Conservation (phyloP, 2,113 vertebrate genomes). For the Petrocephalus zakoni region DNA sequence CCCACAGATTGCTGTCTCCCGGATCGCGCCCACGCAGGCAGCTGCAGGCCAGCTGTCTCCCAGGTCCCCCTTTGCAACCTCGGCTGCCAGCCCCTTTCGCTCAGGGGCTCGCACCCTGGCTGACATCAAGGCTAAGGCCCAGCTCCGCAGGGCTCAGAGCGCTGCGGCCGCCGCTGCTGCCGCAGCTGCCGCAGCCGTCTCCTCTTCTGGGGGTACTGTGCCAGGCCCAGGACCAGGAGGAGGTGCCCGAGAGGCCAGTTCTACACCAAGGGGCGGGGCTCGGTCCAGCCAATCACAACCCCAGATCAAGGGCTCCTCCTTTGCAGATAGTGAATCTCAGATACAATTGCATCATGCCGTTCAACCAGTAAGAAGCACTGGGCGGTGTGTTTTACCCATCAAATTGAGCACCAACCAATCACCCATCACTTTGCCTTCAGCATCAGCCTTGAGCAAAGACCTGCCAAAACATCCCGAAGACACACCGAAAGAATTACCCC, state of each 20-base stretch:
- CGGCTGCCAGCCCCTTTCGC: conserved; percentile 72
- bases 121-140: conserved; percentile 95
- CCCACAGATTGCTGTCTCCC: conserved; percentile 78
- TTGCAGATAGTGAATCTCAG: conserved; percentile 51
- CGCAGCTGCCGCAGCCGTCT: conserved; percentile 49
- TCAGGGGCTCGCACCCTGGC: conserved; percentile 89
- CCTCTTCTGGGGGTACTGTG: conserved; percentile 58
- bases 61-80: conserved; percentile 66
- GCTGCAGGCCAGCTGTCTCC: conserved; percentile 76
- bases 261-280: conserved; percentile 47
- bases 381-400: conserved; percentile 36
- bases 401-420: conserved; percentile 41
- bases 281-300: conserved; percentile 41
- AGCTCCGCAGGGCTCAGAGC: conserved; percentile 82
- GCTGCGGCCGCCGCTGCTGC: conserved; percentile 71
- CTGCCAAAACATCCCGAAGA: conserved; percentile 21
- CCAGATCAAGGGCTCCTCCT: conserved; percentile 35
- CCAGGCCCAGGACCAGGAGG: conserved; percentile 75
- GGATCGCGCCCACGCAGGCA: conserved; percentile 73
- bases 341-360: conserved; percentile 68
- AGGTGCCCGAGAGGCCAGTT: conserved; percentile 52
- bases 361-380: conserved; percentile 28
- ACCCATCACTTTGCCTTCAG: conserved; percentile 32
- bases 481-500: conserved; percentile 15
- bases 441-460: conserved; percentile 21